Evolutionary conservation across 2,888 invertebrate species (phyloP).

Genomic region (Drosophila infuscata): DNA sequence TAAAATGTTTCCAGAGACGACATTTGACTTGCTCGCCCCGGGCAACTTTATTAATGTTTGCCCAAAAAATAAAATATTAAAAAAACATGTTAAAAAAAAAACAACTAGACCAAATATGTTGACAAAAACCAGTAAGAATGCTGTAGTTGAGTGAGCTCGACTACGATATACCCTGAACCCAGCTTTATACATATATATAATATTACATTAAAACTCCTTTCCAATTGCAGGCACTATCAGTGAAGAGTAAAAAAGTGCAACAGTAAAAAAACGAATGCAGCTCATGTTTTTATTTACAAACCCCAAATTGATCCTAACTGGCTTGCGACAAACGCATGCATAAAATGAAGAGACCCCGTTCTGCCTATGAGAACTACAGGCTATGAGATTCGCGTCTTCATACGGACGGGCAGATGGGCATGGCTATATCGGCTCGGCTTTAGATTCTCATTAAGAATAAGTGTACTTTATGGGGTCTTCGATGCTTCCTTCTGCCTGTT

Average conservation of each 20-base stretch:
- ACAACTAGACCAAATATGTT: neutral
- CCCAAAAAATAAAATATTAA: constrained; percentile 34
- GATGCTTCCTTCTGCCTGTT: neutral
- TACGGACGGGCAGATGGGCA: too few species aligned
- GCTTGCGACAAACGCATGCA: too few species aligned
- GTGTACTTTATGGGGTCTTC: neutral
- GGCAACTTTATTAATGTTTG: constrained; percentile 67
- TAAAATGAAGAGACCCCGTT: too few species aligned
- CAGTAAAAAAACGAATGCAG: neutral
- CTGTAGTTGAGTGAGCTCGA: neutral
- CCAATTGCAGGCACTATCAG: too few species aligned
- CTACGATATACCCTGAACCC: neutral
- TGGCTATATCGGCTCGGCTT: neutral
- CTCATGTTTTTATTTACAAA: too few species aligned
- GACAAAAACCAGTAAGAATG: neutral
- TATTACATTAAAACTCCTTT: too few species aligned
- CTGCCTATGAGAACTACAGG: neutral
- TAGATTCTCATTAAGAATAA: neutral
- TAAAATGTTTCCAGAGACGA: constrained; percentile 54
- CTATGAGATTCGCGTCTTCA: too few species aligned
- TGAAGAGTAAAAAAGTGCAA: too few species aligned
- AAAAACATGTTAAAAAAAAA: constrained; percentile 10
- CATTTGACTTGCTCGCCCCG: constrained; percentile 34
- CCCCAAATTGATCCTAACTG: neutral
- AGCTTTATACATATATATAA: neutral